Conservation (phyloP, 2,113 vertebrate genomes). For the Colossoma macropomum region DNA sequence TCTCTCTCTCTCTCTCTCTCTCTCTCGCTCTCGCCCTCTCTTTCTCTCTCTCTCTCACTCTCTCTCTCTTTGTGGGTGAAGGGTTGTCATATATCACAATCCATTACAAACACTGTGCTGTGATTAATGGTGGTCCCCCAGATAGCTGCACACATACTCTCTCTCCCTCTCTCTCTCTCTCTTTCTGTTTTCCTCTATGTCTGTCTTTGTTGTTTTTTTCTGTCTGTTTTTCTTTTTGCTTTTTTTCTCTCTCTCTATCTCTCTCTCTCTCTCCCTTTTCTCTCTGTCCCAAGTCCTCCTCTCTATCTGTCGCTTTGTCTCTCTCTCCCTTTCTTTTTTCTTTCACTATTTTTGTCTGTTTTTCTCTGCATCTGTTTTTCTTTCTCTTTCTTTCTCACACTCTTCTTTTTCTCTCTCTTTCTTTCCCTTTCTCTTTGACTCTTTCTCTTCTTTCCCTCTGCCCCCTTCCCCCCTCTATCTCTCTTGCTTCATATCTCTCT, state of each 20-base stretch:
- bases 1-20: background rate
- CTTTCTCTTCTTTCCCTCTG: background rate
- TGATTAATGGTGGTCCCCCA: too few relatives aligned
- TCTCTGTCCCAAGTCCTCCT: too few relatives aligned
- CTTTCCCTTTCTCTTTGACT: background rate
- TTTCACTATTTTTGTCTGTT: background rate
- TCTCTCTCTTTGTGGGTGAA: background rate
- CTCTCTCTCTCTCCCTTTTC: too few relatives aligned
- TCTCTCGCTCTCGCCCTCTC: background rate
- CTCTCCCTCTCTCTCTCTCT: background rate
- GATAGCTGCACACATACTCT: background rate
- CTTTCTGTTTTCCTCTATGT: too few relatives aligned
- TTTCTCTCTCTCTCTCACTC: background rate
- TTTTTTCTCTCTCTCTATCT: background rate
- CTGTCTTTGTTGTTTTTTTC: background rate
- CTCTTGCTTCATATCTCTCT: background rate
- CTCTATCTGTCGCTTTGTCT: too few relatives aligned
- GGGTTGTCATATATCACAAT: conserved; percentile 12
- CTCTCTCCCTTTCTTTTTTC: too few relatives aligned
- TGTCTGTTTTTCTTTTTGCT: too few relatives aligned
- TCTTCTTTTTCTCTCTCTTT: background rate
- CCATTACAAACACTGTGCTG: background rate
- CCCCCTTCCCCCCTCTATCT: too few relatives aligned
- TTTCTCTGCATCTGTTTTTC: too few relatives aligned
- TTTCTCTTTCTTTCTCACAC: too few relatives aligned